phyloP scores from a whole-genome alignment of 1,140 invertebrate species.

The Cotesia chilonis region DNA sequence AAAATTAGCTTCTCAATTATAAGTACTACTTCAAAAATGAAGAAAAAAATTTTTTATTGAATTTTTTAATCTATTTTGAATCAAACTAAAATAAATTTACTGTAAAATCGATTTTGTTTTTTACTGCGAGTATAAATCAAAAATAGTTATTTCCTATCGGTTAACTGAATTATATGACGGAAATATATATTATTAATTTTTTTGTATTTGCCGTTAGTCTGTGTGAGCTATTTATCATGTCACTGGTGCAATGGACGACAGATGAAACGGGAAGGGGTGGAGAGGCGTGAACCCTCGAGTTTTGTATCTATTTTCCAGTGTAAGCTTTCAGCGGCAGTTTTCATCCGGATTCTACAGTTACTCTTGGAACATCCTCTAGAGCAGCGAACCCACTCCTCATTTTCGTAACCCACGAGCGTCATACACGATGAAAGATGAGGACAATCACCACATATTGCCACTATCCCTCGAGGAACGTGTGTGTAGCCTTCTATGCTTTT shows the following conservation, averaged over 20 bases:
- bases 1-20: too few species aligned
- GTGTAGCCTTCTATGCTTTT: not conserved
- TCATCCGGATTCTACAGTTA: constrained; percentile 23
- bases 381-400: constrained; percentile 20
- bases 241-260: constrained; percentile 9
- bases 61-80: too few species aligned
- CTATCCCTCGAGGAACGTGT: constrained; percentile 19
- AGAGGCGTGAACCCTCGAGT: constrained; percentile 12
- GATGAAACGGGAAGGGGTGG: not conserved
- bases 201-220: not conserved
- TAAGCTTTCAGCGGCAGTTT: constrained; percentile 39
- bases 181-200: constrained; percentile 3
- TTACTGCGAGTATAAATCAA: not conserved
- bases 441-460: constrained; percentile 45
- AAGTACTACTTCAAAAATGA: too few species aligned
- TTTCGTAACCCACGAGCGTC: constrained; percentile 29
- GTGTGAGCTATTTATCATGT: constrained; percentile 18
- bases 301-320: constrained; percentile 40
- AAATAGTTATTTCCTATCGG: not conserved
- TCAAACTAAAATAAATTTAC: too few species aligned
- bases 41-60: too few species aligned
- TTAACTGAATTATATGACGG: constrained; percentile 4
- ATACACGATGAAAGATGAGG: constrained; percentile 42
- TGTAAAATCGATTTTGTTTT: too few species aligned
- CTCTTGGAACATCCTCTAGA: not conserved